Base-by-base conservation (phyloP, 2,797 vertebrate species). In the Microctenopoma lineatum region DNA sequence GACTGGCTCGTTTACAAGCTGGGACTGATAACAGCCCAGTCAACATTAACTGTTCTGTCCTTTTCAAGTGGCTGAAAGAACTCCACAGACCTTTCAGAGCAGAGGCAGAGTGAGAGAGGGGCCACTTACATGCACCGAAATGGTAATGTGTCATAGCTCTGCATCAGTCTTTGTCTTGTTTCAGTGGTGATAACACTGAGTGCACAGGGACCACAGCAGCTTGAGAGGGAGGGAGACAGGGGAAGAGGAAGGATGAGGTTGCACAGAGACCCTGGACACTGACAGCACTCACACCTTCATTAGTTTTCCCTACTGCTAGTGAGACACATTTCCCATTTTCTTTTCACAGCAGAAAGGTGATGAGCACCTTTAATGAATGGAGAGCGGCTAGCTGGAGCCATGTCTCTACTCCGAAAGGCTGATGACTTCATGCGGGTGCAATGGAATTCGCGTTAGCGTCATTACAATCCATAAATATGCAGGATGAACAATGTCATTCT, bases 391-490 rank as follows among this genome's bases (percentile, higher is more conserved):
- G 66, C 74, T 15, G 78, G 73, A 89, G 75, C 68, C 75, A 60
- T 73, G 69, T 55, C 61, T 83, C 82, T 84, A 58, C 50, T 71
- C 65, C 21, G n/a, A 71, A 77, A 65, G 52, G 16, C 53, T 0
- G 56, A 86, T 92, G 89, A 91, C 84, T 75, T 90, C 85, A 90
- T 87, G 86, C 21, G 2, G 47, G 84, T 78, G 73, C 85, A 87
- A 89, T 87, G 87, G 83, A 88, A 87, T 91, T 84, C 42, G 59
- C 75, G 70, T 81, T 55, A 77, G 82, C 77, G 38, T 84, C 80
- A 70, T 80, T 75, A 59, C 73, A 58, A 16, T 21, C 65, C 83
- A 80, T 89, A 85, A 89, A 91, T 90, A 91, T 79, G 82, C 81
- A 61, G 67, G 48, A 83, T 81, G 80, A 86, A 73, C 80, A 75